Percentiles rank a stretch among this genome's conserved stretches.
Evolutionary conservation across 2,113 vertebrate genomes (phyloP).

Genomic region (Alces alces): DNA sequence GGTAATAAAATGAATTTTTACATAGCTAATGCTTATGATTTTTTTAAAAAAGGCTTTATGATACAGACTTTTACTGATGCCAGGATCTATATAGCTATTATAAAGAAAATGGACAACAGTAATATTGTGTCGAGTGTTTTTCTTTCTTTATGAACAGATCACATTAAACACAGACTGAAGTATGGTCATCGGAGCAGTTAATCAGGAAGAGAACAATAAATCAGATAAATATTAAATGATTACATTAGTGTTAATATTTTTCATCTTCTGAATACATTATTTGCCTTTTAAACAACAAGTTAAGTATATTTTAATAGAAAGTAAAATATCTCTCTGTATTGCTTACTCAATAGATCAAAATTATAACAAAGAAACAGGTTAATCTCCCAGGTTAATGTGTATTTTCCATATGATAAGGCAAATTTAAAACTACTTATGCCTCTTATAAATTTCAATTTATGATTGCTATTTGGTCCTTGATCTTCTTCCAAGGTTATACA

Average conservation of each 20-base stretch:
- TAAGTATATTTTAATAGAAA: neutral
- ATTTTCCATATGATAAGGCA: neutral
- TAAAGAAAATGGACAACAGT: neutral
- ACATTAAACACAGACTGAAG: neutral
- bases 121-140: rapidly evolving
- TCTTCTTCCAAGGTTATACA: neutral
- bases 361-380: neutral
- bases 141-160: neutral
- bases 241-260: neutral
- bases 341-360: conserved; percentile 13
- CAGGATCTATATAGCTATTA: neutral
- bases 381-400: neutral
- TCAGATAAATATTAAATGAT: neutral
- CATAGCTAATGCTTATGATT: neutral
- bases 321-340: neutral
- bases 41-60: neutral
- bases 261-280: neutral
- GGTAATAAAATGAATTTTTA: neutral
- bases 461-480: neutral
- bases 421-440: neutral
- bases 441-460: neutral
- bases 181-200: neutral
- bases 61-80: neutral
- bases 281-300: neutral
- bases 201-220: neutral